Conservation (phyloP, 2,113 vertebrate genomes). For the Phyllopteryx taeniolatus region DNA sequence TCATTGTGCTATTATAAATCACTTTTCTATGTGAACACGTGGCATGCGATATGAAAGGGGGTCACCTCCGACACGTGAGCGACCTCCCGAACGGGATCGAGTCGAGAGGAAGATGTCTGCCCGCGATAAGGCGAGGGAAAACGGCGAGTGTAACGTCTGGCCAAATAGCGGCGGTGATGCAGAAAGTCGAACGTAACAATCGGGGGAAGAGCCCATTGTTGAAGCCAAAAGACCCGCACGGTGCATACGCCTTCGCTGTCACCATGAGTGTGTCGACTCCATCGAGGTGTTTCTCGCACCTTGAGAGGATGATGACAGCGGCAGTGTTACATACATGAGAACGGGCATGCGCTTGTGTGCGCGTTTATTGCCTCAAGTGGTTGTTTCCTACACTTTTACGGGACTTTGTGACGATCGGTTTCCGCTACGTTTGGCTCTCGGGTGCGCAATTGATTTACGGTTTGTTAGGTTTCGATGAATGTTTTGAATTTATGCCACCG, state of each 20-base stretch:
- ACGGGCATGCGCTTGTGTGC: background rate
- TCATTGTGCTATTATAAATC: background rate
- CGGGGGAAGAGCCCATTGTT: constrained; percentile 73
- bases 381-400: constrained; percentile 35
- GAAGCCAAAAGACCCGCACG: constrained; percentile 35
- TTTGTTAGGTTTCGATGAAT: too few relatives aligned
- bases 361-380: constrained; percentile 30
- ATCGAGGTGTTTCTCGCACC: constrained; percentile 31
- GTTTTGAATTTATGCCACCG: too few relatives aligned
- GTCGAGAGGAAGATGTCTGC: constrained; percentile 65
- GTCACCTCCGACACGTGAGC: constrained; percentile 49
- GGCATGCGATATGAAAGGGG: constrained; percentile 12
- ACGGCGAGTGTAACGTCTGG: constrained; percentile 54
- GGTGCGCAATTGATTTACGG: constrained; percentile 4
- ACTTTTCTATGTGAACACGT: constrained; percentile 6
- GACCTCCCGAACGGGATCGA: constrained; percentile 28
- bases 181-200: constrained; percentile 62
- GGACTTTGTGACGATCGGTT: constrained; percentile 42
- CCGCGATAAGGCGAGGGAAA: constrained; percentile 65
- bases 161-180: constrained; percentile 58
- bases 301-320: constrained; percentile 9
- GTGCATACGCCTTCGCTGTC: constrained; percentile 39
- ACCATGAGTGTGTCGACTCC: constrained; percentile 23
- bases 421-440: constrained; percentile 31
- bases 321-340: constrained; percentile 6